Base-by-base conservation (phyloP, 2,797 vertebrate species). In the Pipistrellus nathusii region DNA sequence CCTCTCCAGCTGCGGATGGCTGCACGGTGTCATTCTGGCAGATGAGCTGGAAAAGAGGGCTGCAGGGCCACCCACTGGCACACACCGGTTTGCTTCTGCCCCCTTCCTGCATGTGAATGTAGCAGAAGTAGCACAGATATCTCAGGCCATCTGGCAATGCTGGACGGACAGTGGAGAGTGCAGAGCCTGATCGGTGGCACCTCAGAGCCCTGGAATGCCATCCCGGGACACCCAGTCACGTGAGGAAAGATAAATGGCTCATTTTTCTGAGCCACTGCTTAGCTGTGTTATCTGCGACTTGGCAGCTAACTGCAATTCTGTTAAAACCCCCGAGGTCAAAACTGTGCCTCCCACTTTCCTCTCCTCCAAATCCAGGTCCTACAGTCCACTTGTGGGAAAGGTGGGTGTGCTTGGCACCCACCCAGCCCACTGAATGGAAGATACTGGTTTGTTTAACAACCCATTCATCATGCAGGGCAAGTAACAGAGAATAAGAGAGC, bases 1-100 rank as follows among this genome's bases (percentile, higher is more conserved):
- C 27, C 32, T 53, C 35, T 53, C 53, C 32, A 9, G 38, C 17
- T 23, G 75, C 14, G 17, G 25, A 17, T 10, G 12, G 55, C 64
- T 32, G 1, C 2, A 2, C 8, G 72, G 35, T 83, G 12, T 1
- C 3, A 14, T 10, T 48, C 57, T n/a, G 51, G 38, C 11, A 5
- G 46, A 20, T 4, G 17, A 30, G 38, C 55, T 85, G 5, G 21
- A 2, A 53, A 59, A 32, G 23, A 32, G 53, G 41, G 64, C 13
- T 68, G 41, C 9, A 48, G 21, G 7, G 17, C n/a, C 2, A 11
- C 3, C 80, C 6, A 6, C 4, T 1, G 41, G 64, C 41, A 7
- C 12, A 21, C 10, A 0, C 59, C 21, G 0, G 2, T 59, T 53
- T 27, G 68, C 41, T 11, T 5, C 21, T 15, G 35, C 3, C 55